phyloP scores from a whole-genome alignment of 2,888 invertebrate genomes.

The Galerucella calmariensis region DNA sequence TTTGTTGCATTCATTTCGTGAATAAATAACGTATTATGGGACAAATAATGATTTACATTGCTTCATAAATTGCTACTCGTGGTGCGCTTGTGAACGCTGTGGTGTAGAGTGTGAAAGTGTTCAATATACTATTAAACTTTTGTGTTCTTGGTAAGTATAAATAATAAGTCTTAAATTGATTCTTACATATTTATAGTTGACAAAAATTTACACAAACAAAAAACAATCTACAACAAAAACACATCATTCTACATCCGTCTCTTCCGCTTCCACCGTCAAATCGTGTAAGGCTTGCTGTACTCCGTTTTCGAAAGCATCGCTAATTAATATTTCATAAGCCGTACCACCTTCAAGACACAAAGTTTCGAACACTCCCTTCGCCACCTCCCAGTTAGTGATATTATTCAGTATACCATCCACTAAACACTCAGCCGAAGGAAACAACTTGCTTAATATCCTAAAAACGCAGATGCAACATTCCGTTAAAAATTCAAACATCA shows the following conservation, averaged over 20 bases:
- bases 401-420: constrained; percentile 68
- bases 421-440: constrained; percentile 67
- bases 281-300: constrained; percentile 47
- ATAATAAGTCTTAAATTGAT: neutral
- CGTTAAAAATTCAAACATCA: constrained; percentile 80
- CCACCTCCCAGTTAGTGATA: constrained; percentile 70
- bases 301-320: constrained; percentile 54
- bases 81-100: too few species aligned
- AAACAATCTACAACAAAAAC: neutral
- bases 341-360: constrained; percentile 50
- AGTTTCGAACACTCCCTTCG: constrained; percentile 63
- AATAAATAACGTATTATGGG: too few species aligned
- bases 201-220: neutral
- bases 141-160: neutral
- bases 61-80: too few species aligned
- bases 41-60: too few species aligned
- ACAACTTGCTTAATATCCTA: constrained; percentile 68
- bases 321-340: constrained; percentile 56
- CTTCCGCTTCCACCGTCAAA: neutral
- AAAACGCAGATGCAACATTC: constrained; percentile 67
- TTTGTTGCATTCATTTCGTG: too few species aligned
- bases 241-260: neutral
- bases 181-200: neutral
- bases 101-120: too few species aligned
- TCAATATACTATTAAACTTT: too few species aligned